Conservation (phyloP, 2,797 vertebrate species). For the Australoheros facetus region DNA sequence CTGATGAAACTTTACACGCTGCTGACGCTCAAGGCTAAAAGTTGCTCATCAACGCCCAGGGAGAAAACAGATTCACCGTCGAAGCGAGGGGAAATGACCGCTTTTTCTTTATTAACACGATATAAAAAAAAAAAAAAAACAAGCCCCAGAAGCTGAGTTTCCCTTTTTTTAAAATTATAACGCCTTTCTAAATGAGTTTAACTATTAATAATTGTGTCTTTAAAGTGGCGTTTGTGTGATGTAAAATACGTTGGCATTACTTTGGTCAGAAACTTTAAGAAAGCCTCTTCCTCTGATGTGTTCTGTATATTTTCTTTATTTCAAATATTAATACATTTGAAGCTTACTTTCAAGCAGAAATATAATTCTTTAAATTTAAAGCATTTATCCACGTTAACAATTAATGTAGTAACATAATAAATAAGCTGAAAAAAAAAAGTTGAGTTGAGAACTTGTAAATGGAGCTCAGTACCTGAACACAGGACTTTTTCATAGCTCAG, state of each 20-base stretch:
- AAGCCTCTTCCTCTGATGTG: not conserved
- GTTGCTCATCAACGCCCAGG: conserved; percentile 54
- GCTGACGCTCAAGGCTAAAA: conserved; percentile 39
- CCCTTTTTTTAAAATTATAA: not conserved
- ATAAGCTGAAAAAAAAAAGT: not conserved
- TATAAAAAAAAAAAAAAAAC: not conserved
- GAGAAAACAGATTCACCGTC: conserved; percentile 12
- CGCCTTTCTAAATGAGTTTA: not conserved
- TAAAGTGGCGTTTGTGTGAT: not conserved
- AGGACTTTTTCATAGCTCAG: conserved; percentile 42
- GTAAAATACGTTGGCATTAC: not conserved
- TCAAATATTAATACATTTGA: not conserved
- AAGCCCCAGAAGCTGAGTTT: conserved; percentile 8
- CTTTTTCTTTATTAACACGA: not conserved
- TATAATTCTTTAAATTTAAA: not conserved
- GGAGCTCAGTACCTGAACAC: conserved; percentile 35
- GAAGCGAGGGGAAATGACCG: conserved; percentile 34
- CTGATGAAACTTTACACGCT: conserved; percentile 45
- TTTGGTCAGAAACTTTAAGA: not conserved
- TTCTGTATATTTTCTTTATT: not conserved
- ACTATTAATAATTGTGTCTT: not conserved
- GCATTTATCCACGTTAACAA: not conserved
- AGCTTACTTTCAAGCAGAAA: not conserved
- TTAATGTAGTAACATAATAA: not conserved
- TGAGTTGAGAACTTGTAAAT: conserved; percentile 23